Evolutionary conservation across 2,113 vertebrate species (phyloP).

Genomic region (Cyphomyrus plagiostoma): DNA sequence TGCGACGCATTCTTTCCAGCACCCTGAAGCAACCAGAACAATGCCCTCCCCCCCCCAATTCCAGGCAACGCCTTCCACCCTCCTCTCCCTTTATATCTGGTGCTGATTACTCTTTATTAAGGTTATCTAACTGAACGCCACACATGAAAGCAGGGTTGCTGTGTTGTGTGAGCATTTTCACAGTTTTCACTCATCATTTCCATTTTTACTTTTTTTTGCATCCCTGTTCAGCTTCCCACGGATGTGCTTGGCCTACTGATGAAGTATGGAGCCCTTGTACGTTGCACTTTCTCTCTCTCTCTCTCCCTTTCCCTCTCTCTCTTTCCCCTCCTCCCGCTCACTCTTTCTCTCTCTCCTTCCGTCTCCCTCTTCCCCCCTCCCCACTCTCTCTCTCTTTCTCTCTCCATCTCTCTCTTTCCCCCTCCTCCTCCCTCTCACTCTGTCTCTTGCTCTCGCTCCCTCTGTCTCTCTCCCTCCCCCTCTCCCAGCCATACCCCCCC

Average conservation of each 20-base stretch:
- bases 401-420: not conserved
- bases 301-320: not conserved
- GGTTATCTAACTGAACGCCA: not conserved
- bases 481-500: not conserved
- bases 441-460: too few species aligned
- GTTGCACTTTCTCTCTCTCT: not conserved
- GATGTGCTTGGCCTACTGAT: constrained; percentile 29
- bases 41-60: not conserved
- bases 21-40: not conserved
- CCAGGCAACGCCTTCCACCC: not conserved
- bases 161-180: not conserved
- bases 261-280: constrained; percentile 5
- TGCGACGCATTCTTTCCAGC: not conserved
- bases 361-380: too few species aligned
- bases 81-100: not conserved
- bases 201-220: not conserved
- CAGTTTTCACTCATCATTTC: not conserved
- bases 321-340: not conserved
- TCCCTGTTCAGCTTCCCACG: constrained; percentile 6
- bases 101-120: not conserved
- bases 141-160: not conserved
- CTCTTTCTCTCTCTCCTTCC: not conserved
- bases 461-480: not conserved
- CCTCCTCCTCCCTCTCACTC: not conserved
- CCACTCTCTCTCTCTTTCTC: not conserved